Percentiles rank a stretch among this genome's conserved stretches.
Evolutionary conservation across 2,888 invertebrate species (phyloP).

Genomic region (Alitta virens): DNA sequence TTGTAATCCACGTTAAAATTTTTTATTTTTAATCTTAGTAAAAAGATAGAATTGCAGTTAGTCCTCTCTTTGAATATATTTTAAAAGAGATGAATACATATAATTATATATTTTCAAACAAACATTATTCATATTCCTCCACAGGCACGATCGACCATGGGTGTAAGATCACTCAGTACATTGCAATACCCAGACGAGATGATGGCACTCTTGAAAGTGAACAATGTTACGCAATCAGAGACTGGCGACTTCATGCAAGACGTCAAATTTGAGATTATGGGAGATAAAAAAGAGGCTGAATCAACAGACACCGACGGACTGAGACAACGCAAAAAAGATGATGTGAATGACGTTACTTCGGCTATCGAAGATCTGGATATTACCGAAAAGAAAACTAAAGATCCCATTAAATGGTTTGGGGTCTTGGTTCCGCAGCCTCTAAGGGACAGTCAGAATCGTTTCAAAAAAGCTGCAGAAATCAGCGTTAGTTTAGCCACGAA

Average conservation of each 20-base stretch:
- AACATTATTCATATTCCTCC: too few relatives aligned
- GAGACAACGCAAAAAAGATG: background rate
- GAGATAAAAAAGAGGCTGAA: background rate
- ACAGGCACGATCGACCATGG: slow-evolving; percentile 44
- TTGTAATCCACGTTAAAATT: too few relatives aligned
- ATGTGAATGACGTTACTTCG: background rate
- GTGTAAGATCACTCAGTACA: slow-evolving; percentile 36
- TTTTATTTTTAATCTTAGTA: too few relatives aligned
- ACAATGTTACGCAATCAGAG: background rate
- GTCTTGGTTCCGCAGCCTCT: slow-evolving; percentile 78
- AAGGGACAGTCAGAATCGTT: slow-evolving; percentile 72
- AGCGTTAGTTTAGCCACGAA: slow-evolving; percentile 18
- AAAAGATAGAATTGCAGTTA: too few relatives aligned
- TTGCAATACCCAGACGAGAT: slow-evolving; percentile 38
- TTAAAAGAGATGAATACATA: too few relatives aligned
- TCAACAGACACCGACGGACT: background rate
- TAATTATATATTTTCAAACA: too few relatives aligned
- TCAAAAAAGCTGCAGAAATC: slow-evolving; percentile 61
- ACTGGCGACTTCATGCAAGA: background rate
- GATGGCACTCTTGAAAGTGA: slow-evolving; percentile 25
- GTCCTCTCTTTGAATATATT: too few relatives aligned
- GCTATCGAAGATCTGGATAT: slow-evolving; percentile 1
- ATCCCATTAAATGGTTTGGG: slow-evolving; percentile 86
- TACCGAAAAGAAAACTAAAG: slow-evolving; percentile 23
- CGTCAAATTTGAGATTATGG: background rate